Percentiles rank a stretch among this genome's conserved stretches.
Evolutionary conservation across 2,113 vertebrate genomes (phyloP).

Genomic region (Condylura cristata): DNA sequence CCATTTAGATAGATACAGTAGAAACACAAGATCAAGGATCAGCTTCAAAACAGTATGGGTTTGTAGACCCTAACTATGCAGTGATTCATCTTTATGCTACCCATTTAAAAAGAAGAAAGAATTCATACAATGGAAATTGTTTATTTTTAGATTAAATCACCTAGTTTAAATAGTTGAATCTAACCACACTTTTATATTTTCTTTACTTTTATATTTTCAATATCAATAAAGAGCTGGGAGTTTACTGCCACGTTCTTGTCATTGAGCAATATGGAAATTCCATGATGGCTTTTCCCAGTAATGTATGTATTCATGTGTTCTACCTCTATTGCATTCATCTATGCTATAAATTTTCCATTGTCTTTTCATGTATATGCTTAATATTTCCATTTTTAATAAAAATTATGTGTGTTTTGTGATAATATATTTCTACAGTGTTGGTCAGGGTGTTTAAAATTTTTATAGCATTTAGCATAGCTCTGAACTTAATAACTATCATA

Average conservation of each 20-base stretch:
- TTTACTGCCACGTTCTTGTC: background rate
- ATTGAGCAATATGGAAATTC: constrained; percentile 25
- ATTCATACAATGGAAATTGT: constrained; percentile 30
- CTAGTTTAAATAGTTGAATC: constrained; percentile 27
- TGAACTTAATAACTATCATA: background rate
- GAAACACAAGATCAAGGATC: constrained; percentile 48
- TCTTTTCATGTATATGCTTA: background rate
- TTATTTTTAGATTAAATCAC: constrained; percentile 42
- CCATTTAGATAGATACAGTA: background rate
- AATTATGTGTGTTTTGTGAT: background rate
- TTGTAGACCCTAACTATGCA: background rate
- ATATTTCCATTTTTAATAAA: constrained; percentile 6
- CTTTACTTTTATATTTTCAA: constrained; percentile 31
- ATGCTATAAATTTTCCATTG: background rate
- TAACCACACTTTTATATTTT: constrained; percentile 16
- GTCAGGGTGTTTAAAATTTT: background rate
- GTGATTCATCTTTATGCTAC: background rate
- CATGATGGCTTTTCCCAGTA: background rate
- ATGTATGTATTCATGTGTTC: background rate
- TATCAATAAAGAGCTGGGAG: constrained; percentile 24
- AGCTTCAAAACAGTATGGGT: constrained; percentile 24
- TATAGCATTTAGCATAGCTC: background rate
- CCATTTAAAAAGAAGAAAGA: constrained; percentile 26
- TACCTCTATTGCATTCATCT: background rate
- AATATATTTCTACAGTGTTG: background rate